phyloP scores from a whole-genome alignment of 2,797 vertebrate genomes.

The Falco columbarius region DNA sequence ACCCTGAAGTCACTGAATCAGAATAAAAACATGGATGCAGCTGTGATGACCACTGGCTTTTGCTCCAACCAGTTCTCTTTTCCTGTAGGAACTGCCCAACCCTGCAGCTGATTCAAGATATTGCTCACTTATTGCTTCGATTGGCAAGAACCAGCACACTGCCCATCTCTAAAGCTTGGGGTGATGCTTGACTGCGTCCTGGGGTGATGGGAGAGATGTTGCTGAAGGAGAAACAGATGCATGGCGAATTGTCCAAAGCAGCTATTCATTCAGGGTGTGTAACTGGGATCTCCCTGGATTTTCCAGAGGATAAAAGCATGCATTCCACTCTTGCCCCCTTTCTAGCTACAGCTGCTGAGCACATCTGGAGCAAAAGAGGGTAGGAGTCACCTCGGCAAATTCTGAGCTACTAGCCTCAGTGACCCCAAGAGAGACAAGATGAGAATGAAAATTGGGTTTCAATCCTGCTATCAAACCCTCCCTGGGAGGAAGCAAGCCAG shows the following conservation, averaged over 20 bases:
- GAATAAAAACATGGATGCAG: constrained; percentile 26
- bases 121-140: not conserved
- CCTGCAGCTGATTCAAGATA: not conserved
- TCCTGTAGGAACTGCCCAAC: not conserved
- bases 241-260: not conserved
- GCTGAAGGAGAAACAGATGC: not conserved
- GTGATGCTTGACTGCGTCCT: rapidly evolving
- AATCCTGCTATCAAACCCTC: not conserved
- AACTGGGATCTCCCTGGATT: constrained; percentile 23
- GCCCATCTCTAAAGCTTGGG: not conserved
- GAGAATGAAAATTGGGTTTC: not conserved
- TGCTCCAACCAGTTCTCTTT: constrained; percentile 30
- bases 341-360: constrained; percentile 13
- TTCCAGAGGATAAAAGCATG: constrained; percentile 5
- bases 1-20: not conserved
- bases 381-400: not conserved
- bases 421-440: not conserved
- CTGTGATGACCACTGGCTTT: not conserved
- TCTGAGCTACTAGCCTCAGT: not conserved
- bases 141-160: not conserved
- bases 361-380: not conserved
- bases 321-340: not conserved
- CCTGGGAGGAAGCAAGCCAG: not conserved
- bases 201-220: not conserved
- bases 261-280: not conserved